Evolutionary conservation across 2,888 invertebrate genomes (phyloP), one percentile per base, ranked within the genome.

Genomic region (Spilarctia lutea): DNA sequence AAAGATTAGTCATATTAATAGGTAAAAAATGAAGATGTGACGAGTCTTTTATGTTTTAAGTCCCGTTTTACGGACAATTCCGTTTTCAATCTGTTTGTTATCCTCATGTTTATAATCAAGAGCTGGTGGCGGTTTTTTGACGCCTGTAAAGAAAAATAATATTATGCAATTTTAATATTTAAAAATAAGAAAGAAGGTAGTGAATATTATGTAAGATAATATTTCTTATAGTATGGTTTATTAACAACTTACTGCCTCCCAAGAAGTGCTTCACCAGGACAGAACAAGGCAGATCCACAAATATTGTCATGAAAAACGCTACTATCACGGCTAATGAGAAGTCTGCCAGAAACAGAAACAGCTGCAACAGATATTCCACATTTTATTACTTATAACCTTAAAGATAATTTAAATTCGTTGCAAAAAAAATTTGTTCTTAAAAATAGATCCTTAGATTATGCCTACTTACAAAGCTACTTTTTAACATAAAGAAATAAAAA

Each of bases 251-350:
- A 90, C 91, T 90, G 71, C 88, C 87, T 13, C 89, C 89, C 82
- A 93, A 85, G 16, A 89, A 79, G 45, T 88, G 83, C 82, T 93
- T 94, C 71, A 91, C 87, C 0, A 94, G 76, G 0, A 86, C 87
- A 7, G 92, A 87, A 78, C 89, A 93, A 1, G 94, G 94, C 0
- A 91, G 85, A 65, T 94, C 94, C 1, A 94, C 88, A 0, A 91
- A 24, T 20, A 94, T 79, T 3, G 92, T 92, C 11, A 91, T 65
- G 3, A 90, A 11, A 63, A 90, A 92, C 0, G 91, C 83, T 1
- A 91, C 87, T 1, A 91, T 42, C 6, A 90, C 86, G 1, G 93
- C 81, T 24, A 93, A 48, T 0, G 79, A 27, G 65, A 93, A 87
- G 69, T 91, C 88, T 6, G 85, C 80, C 7, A 91, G 65, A 79